phyloP scores from a whole-genome alignment of 2,113 vertebrate species.

The Alectura lathami region DNA sequence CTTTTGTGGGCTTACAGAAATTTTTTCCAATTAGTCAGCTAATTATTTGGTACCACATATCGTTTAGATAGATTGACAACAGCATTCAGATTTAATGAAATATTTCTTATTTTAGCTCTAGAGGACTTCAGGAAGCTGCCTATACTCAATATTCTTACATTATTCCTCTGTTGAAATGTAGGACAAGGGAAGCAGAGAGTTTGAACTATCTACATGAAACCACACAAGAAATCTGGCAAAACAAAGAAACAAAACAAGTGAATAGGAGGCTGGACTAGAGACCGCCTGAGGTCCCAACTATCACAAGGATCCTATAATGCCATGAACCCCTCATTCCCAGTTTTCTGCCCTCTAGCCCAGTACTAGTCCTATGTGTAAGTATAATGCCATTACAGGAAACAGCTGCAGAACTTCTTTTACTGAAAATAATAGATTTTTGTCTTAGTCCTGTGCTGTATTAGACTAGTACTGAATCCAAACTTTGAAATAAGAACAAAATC shows the following conservation, averaged over 20 bases:
- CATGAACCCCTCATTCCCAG: background rate
- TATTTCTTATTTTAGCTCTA: background rate
- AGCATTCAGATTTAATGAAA: background rate
- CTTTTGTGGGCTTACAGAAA: background rate
- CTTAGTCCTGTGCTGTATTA: background rate
- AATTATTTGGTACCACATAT: background rate
- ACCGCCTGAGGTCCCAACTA: background rate
- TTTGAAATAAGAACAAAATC: background rate
- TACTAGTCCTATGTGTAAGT: background rate
- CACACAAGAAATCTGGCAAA: background rate
- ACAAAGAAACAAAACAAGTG: background rate
- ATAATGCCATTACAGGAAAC: background rate
- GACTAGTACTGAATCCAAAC: background rate
- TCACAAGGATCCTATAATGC: background rate
- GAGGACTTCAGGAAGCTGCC: background rate
- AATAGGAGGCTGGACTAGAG: background rate
- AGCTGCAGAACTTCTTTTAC: background rate
- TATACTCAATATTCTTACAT: background rate
- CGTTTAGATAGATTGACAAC: background rate
- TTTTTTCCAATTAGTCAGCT: background rate
- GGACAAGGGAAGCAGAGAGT: background rate
- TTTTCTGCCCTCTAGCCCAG: background rate
- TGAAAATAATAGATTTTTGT: background rate
- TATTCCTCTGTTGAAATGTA: background rate
- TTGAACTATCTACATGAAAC: background rate